Base-by-base conservation (phyloP, 2,113 vertebrate genomes). In the Steatornis caripensis region DNA sequence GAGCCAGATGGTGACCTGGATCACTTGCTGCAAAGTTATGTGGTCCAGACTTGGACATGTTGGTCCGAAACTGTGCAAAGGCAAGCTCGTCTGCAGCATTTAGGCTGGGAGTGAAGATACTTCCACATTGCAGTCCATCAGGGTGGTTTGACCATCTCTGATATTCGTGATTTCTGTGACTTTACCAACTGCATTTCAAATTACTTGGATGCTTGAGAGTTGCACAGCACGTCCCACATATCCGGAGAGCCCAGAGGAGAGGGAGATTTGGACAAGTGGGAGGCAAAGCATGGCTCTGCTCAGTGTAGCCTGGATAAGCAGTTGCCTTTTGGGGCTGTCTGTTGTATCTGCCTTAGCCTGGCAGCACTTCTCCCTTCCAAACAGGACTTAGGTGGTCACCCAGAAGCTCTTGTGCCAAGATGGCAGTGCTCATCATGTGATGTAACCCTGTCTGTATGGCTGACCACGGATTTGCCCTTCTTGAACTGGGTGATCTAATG, bases 401-500 rank as follows among this genome's bases (percentile, higher is more conserved):
- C 36, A 75, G 45, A 76, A 80, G 46, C n/a, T 84, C 79, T 62
- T 93, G 15, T 70, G 76, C 79, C 75, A 86, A 74, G 45, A 80
- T 37, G 55, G 76, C 24, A 37, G 10, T 70, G 26, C 29, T 89
- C 46, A 34, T 74, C n/a, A 3, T 66, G 18, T 90, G 71, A 70
- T 34, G 29, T 93, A 93, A 84, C 46, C 58, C 39, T 62, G 61
- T 82, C 85, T 85, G 18, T 66, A 51, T 61, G 51, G 58, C 46
- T 92, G 62, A 81, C 37, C 32, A 41, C 4, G 7, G 19, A 71
- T 75, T 92, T 94, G 23, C 45, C 39, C 64, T 75, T 87, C 77
- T 89, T 90, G 57, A 89, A 49, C 61, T 65, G n/a, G 3, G 32
- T 91, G 74, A 93, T 93, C 77, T 87, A 84, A 89, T 91, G 53